Conservation (phyloP, 1,140 invertebrate genomes). For the Popillia japonica region DNA sequence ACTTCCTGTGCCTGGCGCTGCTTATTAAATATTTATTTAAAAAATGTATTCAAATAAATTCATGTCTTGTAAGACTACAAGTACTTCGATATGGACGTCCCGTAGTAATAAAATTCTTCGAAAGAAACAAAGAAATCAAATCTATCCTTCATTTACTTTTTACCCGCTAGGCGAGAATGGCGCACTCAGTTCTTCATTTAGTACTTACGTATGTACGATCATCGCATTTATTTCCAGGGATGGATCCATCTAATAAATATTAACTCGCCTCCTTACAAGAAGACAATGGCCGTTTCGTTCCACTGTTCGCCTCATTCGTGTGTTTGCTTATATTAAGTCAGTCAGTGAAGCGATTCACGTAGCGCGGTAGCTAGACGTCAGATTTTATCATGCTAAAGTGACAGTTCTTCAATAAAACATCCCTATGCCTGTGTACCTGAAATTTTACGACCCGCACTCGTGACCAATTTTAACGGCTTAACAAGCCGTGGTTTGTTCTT, state of each 20-base stretch:
- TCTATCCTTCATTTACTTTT: conserved; percentile 18
- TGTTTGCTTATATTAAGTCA: conserved; percentile 29
- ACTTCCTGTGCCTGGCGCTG: neutral
- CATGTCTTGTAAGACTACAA: neutral
- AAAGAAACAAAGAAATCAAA: conserved; percentile 12
- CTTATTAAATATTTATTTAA: neutral
- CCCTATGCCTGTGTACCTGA: conserved; percentile 43
- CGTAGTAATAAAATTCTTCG: neutral
- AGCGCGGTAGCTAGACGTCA: conserved; percentile 39
- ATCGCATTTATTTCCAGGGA: conserved; percentile 33
- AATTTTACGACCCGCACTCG: conserved; percentile 50
- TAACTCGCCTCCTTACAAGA: neutral
- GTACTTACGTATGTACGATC: neutral
- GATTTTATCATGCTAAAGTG: conserved; percentile 47
- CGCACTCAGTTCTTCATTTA: neutral
- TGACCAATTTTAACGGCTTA: conserved; percentile 54
- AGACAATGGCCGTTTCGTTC: conserved; percentile 11
- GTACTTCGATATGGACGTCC: neutral
- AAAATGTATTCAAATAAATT: neutral
- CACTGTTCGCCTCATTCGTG: too few relatives aligned
- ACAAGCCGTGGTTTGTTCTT: conserved; percentile 45
- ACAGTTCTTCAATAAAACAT: conserved; percentile 49
- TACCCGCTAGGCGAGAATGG: neutral
- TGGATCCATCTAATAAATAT: conserved; percentile 28
- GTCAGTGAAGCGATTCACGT: conserved; percentile 30